A percentile compares a stretch with the other conserved stretches of the same genome.
These are phyloP conservation scores for Plutomurus gul DNA, from an alignment of 1,140 invertebrate genomes.

Conservation along the genomic window DNA sequence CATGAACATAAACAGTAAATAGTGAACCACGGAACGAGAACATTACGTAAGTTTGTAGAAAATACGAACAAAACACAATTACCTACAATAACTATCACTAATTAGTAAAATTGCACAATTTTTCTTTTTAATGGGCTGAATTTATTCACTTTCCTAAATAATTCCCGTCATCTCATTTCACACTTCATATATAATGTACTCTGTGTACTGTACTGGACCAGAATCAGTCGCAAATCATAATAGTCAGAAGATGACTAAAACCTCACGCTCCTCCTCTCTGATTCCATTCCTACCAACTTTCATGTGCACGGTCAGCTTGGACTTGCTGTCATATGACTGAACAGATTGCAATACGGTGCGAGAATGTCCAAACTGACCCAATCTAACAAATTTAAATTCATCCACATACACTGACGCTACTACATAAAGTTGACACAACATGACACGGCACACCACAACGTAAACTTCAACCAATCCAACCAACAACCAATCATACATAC, in stretches of 20 bases:
- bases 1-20: conserved; percentile 10
- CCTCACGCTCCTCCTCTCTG: too few relatives aligned
- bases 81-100: background rate
- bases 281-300: too few relatives aligned
- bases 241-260: too few relatives aligned
- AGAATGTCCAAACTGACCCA: background rate
- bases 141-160: too few relatives aligned
- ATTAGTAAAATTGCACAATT: conserved; percentile 6
- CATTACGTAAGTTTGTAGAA: background rate
- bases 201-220: too few relatives aligned
- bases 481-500: conserved; percentile 22
- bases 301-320: too few relatives aligned
- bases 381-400: background rate
- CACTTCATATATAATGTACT: too few relatives aligned
- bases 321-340: too few relatives aligned
- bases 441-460: background rate
- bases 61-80: background rate
- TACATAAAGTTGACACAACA: conserved; percentile 8
- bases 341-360: too few relatives aligned
- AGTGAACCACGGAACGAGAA: conserved; percentile 7
- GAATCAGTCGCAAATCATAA: too few relatives aligned
- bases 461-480: conserved; percentile 19
- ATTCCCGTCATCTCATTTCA: too few relatives aligned
- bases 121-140: background rate
- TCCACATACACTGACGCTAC: conserved; percentile 8